Percentiles rank a stretch among this genome's conserved stretches.
phyloP scores from a whole-genome alignment of 2,888 invertebrate genomes.

The Himalopsyche japonica region DNA sequence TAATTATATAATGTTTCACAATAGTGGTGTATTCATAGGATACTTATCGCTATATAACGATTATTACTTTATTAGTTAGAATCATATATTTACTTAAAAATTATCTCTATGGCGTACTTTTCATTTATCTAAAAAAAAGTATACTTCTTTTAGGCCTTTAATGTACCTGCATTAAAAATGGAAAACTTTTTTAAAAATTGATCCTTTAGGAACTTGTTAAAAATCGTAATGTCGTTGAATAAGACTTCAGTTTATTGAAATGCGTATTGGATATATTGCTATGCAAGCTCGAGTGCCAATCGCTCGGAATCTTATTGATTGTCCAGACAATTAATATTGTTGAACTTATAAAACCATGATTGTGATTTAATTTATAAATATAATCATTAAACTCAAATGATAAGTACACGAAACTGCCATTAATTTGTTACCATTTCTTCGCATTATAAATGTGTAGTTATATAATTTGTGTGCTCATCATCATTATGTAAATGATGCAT shows the following conservation, averaged over 20 bases:
- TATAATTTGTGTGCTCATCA: constrained; percentile 17
- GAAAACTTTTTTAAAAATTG: not conserved
- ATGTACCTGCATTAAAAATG: constrained; percentile 1
- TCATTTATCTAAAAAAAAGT: not conserved
- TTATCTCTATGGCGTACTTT: not conserved
- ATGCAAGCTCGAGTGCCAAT: constrained; percentile 22
- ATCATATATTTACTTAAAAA: not conserved
- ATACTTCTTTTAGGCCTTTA: constrained; percentile 1
- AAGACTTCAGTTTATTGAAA: not conserved
- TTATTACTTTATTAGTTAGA: not conserved
- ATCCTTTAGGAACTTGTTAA: not conserved
- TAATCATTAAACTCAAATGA: not conserved
- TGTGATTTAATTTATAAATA: constrained; percentile 9
- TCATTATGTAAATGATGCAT: constrained; percentile 21
- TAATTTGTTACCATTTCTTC: constrained; percentile 1
- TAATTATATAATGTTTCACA: not conserved
- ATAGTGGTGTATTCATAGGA: not conserved
- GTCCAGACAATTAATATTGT: constrained; percentile 13
- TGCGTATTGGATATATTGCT: not conserved
- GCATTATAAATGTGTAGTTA: constrained; percentile 10
- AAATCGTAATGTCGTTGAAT: not conserved
- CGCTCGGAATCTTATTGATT: constrained; percentile 16
- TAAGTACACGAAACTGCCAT: not conserved
- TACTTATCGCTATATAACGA: not conserved
- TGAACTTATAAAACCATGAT: constrained; percentile 4